A percentile compares a stretch with the other conserved stretches of the same genome.
Evolutionary conservation across 2,113 vertebrate genomes (phyloP).

Genomic region (Chaetura pelagica): DNA sequence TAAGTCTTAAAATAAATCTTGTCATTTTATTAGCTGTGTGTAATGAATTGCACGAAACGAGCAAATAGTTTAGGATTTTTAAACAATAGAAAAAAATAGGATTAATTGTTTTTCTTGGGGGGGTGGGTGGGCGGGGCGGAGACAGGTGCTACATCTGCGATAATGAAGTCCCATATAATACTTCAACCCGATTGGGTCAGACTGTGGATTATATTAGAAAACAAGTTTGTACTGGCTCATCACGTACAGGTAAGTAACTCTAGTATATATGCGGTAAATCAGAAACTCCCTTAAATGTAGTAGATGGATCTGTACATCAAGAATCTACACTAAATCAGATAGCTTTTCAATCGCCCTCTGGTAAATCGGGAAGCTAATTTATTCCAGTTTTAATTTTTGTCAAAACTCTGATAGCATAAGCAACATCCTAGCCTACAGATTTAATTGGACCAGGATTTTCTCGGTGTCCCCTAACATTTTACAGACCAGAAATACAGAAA

Average conservation of each 20-base stretch:
- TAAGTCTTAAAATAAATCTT: background rate
- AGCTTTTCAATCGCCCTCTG: background rate
- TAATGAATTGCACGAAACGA: background rate
- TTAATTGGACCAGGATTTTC: background rate
- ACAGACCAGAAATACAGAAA: background rate
- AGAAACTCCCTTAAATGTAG: background rate
- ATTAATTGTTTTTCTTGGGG: constrained; percentile 50
- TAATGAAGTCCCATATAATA: constrained; percentile 85
- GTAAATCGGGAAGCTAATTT: background rate
- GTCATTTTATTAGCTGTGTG: background rate
- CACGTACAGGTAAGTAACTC: constrained; percentile 78
- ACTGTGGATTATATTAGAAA: constrained; percentile 88
- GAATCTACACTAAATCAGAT: background rate
- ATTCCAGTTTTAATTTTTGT: background rate
- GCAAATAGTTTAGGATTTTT: background rate
- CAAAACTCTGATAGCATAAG: background rate
- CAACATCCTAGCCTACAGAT: background rate
- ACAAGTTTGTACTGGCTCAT: constrained; percentile 68
- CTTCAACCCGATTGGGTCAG: constrained; percentile 87
- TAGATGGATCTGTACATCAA: background rate
- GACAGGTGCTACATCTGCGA: constrained; percentile 94
- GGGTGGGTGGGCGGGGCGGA: background rate
- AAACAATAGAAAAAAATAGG: background rate
- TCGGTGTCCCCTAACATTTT: background rate
- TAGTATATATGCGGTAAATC: background rate